phyloP scores from a whole-genome alignment of 1,140 invertebrate species.

The Zaprionus camerounensis region DNA sequence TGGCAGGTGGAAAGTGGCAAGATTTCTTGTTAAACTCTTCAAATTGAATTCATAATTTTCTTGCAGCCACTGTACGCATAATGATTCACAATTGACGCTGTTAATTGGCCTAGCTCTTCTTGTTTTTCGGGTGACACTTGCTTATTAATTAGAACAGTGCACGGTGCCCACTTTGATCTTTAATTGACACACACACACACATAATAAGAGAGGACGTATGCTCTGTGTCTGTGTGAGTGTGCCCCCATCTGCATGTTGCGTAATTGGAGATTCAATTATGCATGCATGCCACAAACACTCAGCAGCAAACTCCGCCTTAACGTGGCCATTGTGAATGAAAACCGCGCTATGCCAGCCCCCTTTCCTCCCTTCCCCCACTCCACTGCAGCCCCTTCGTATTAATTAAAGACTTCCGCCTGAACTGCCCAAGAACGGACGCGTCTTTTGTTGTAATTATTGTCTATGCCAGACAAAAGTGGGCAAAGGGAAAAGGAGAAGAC shows the following conservation, averaged over 20 bases:
- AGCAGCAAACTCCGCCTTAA: conserved; percentile 20
- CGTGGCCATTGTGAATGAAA: conserved; percentile 30
- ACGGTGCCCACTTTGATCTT: conserved; percentile 35
- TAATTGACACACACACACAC: conserved; percentile 16
- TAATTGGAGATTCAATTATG: conserved; percentile 77
- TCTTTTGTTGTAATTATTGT: conserved; percentile 79
- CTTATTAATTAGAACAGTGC: conserved; percentile 24
- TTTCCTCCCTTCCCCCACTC: conserved; percentile 1
- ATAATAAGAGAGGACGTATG: background rate
- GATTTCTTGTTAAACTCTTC: background rate
- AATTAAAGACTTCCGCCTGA: conserved; percentile 76
- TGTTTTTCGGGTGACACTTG: conserved; percentile 25
- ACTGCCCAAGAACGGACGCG: conserved; percentile 36
- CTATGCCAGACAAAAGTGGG: conserved; percentile 30
- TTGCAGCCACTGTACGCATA: background rate
- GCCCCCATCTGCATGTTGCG: conserved; percentile 47
- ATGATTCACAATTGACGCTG: conserved; percentile 40
- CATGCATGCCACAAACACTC: conserved; percentile 41
- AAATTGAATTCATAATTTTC: too few relatives aligned
- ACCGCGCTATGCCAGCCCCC: background rate
- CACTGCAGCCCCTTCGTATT: conserved; percentile 47
- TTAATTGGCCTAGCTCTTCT: conserved; percentile 23
- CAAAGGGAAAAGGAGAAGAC: conserved; percentile 11
- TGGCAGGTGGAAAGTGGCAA: background rate
- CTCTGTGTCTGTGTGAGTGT: conserved; percentile 19